Evolutionary conservation across 2,888 invertebrate genomes (phyloP), one percentile per base, ranked within the genome.

Genomic region (Phytoseiulus persimilis): DNA sequence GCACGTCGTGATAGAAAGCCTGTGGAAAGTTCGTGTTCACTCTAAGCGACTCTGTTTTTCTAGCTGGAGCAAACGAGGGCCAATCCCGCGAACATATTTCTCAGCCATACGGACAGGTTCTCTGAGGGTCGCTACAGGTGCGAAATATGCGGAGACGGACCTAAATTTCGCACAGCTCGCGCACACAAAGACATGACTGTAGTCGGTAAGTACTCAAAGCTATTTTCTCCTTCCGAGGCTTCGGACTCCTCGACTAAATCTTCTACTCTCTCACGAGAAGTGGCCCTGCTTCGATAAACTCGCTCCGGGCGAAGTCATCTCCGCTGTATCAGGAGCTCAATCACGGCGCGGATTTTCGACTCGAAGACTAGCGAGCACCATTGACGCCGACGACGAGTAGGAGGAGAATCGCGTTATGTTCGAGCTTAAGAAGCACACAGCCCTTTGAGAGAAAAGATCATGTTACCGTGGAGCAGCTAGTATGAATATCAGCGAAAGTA

Each of bases 71-170:
- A 45, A 45, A 39, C 87, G 87, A 87, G 87, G 6, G 39, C 87
- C n/a, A 87, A 87, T 87, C 87, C 87, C n/a, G 87, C 87, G n/a
- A 87, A 87, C 87, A 87, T 87, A 32, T 87, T 39, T n/a, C 45
- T 87, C 39, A 87, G 87, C 45, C 87, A 87, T 31, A 87, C 87
- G 32, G 87, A 87, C 23, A 33, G 87, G 28, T 31, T 39, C 87
- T 87, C 87, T 6, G 87, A 87, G 23, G 87, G 87, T 45, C 87
- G 87, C 33, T 87, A 87, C 33, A 33, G 87, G 32, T 87, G 87
- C 87, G 87, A 87, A 31, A 45, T 87, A 2, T 87, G 39, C 39
- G 87, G 87, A 87, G 87, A 87, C 6, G 32, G 39, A 14, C 87
- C 87, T 18, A 87, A n/a, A 9, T 87, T 87, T 23, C 32, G 45